Conservation (phyloP, 2,888 invertebrate genomes). For the Spilarctia lutea region DNA sequence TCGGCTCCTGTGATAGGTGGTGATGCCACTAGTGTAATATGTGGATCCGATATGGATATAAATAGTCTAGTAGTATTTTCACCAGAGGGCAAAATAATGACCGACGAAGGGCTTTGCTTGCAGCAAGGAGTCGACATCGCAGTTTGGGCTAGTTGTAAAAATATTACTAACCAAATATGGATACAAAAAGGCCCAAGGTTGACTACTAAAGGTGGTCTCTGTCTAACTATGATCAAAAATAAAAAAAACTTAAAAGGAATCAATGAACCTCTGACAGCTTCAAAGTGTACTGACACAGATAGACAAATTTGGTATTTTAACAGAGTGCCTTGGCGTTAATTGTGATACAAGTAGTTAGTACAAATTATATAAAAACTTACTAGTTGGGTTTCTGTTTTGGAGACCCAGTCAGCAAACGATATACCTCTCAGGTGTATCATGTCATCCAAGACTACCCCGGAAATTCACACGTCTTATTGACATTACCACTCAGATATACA, state of each 20-base stretch:
- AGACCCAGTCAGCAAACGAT: background rate
- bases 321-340: slow-evolving; percentile 88
- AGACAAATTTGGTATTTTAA: slow-evolving; percentile 91
- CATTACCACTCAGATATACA: background rate
- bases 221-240: slow-evolving; percentile 67
- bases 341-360: slow-evolving; percentile 48
- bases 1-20: slow-evolving; percentile 90
- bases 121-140: slow-evolving; percentile 89
- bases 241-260: slow-evolving; percentile 60
- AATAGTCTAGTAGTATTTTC: slow-evolving; percentile 91
- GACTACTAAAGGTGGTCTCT: slow-evolving; percentile 68
- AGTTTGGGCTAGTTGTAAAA: slow-evolving; percentile 90
- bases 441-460: background rate
- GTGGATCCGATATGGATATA: slow-evolving; percentile 86
- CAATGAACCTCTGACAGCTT: slow-evolving; percentile 84
- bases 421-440: background rate
- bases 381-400: background rate
- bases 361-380: slow-evolving; percentile 34
- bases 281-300: slow-evolving; percentile 83
- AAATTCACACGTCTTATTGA: background rate
- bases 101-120: slow-evolving; percentile 95
- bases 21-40: slow-evolving; percentile 89
- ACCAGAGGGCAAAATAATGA: slow-evolving; percentile 91
- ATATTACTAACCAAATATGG: slow-evolving; percentile 90
- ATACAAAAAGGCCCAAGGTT: slow-evolving; percentile 80